phyloP scores from a whole-genome alignment of 2,797 vertebrate species.

The Tolypeutes matacus region DNA sequence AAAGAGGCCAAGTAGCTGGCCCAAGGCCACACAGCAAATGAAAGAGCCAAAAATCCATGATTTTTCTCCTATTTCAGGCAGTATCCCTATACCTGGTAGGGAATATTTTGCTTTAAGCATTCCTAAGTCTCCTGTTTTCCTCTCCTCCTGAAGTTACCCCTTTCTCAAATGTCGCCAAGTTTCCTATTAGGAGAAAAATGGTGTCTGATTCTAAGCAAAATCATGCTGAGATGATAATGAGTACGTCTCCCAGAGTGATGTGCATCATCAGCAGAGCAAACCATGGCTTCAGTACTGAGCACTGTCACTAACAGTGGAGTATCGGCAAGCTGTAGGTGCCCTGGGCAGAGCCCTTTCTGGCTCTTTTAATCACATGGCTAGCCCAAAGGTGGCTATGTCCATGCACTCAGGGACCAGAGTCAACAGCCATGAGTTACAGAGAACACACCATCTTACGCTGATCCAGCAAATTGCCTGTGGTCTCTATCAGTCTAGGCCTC shows the following conservation, averaged over 20 bases:
- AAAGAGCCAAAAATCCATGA: neutral
- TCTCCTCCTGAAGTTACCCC: neutral
- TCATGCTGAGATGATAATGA: neutral
- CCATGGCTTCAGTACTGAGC: neutral
- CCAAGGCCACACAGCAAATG: neutral
- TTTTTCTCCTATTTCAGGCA: neutral
- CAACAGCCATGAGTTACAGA: neutral
- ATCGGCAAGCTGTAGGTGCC: neutral
- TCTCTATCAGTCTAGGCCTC: neutral
- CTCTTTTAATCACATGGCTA: neutral
- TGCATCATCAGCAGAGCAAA: neutral
- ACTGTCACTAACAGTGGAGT: neutral
- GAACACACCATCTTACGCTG: fast-evolving
- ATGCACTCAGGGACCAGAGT: neutral
- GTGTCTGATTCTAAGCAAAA: neutral
- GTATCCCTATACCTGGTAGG: neutral
- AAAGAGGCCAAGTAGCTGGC: neutral
- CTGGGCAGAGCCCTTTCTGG: neutral
- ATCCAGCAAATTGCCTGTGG: neutral
- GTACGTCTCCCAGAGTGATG: neutral
- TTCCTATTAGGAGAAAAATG: neutral
- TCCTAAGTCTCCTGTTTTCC: neutral
- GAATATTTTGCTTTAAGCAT: neutral
- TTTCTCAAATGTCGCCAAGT: neutral
- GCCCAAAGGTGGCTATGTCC: neutral